These are phyloP conservation scores for rabbit (Oryctolagus cuniculus) DNA, from an alignment of 2,113 vertebrate genomes.

Conservation along the genomic window mOryCun1.1 NC_091437.1:24773501-24774000, in stretches of 20 bases:
- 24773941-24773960: not conserved
- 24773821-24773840: slow-evolving; percentile 65
- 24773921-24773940: not conserved
- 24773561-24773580: not conserved
- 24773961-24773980: not conserved
- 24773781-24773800: slow-evolving; percentile 79
- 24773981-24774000: slow-evolving; percentile 14
- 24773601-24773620: not conserved
- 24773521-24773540: slow-evolving; percentile 65
- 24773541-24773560: not conserved
- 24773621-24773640: not conserved
- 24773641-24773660: not conserved
- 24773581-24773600: not conserved
- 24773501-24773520: not conserved
- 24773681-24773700: slow-evolving; percentile 61
- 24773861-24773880: not conserved
- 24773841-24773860: slow-evolving; percentile 45
- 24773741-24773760: slow-evolving; percentile 71
- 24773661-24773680: slow-evolving; percentile 35
- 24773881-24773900: not conserved
- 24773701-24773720: slow-evolving; percentile 76
- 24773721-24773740: slow-evolving; percentile 79
- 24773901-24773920: not conserved
- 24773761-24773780: slow-evolving; percentile 66
- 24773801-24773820: slow-evolving; percentile 76